Evolutionary conservation across 2,797 vertebrate genomes (phyloP).

Genomic region (Urophycis tenuis): DNA sequence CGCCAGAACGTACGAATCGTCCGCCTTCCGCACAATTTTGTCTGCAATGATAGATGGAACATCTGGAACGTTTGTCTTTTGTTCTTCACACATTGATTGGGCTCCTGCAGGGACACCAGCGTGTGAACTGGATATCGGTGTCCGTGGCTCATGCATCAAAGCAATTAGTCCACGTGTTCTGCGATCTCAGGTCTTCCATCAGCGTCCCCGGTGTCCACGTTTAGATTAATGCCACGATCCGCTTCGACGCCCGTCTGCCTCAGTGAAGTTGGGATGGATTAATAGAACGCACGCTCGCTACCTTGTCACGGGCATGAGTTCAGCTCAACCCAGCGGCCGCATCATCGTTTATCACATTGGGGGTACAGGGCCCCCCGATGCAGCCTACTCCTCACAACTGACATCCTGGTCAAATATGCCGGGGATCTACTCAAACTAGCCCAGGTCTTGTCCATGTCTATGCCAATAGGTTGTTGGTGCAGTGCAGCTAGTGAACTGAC

Average conservation of each 20-base stretch:
- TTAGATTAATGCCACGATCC: slow-evolving; percentile 45
- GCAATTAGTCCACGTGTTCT: slow-evolving; percentile 24
- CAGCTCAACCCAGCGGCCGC: slow-evolving; percentile 58
- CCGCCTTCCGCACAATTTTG: slow-evolving; percentile 90
- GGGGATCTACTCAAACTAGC: no score
- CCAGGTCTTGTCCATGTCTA: no score
- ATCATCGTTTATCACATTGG: slow-evolving; percentile 62
- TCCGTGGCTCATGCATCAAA: slow-evolving; percentile 18
- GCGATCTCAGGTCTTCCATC: slow-evolving; percentile 36
- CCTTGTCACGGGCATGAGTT: slow-evolving; percentile 62
- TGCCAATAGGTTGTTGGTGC: slow-evolving; percentile 42
- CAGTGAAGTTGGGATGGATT: slow-evolving; percentile 47
- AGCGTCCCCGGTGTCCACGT: slow-evolving; percentile 32
- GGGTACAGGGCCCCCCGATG: no score
- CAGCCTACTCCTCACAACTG: no score
- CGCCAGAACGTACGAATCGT: slow-evolving; percentile 80
- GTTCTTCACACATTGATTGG: slow-evolving; percentile 17
- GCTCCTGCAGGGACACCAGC: background rate
- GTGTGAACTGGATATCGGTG: slow-evolving; percentile 13
- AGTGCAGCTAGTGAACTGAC: slow-evolving; percentile 31
- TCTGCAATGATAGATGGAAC: slow-evolving; percentile 64
- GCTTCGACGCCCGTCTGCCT: slow-evolving; percentile 37
- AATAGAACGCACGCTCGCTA: slow-evolving; percentile 53
- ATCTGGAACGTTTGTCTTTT: background rate
- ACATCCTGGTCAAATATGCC: no score